Base-by-base conservation (phyloP, 2,888 invertebrate genomes). In the Lasioglossum figueresi region DNA sequence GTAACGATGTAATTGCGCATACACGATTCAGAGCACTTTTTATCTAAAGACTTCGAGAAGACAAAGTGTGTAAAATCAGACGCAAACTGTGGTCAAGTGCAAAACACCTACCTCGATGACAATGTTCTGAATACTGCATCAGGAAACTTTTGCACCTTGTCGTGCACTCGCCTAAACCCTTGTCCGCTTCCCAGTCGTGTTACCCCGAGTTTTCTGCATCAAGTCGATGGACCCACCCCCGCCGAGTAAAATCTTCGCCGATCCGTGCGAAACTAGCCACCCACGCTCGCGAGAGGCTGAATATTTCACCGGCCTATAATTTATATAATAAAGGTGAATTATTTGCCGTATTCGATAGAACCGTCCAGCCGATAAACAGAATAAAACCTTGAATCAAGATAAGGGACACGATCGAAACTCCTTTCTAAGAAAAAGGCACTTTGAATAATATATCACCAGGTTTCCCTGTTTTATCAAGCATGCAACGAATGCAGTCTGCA, bases 121-220 rank as follows among this genome's bases (percentile, higher is more conserved):
- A 81, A 85, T 78, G 76, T 80, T 70, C 83, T 81, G 89, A 87
- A 87, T 88, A 81, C 79, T 84, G 73, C 85, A 88, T 80, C 76
- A 83, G 81, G 48, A 88, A 88, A 89, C 81, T 89, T 89, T 89
- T 89, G 84, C 84, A 80, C 75, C 73, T 79, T 79, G 48, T 72
- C 80, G 63, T 83, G 72, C 68, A 83, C 76, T 80, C 77, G 71
- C 79, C 81, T 89, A 85, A 89, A 89, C 82, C 81, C 87, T 73
- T 78, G 70, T 66, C 76, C 37, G 78, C 83, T 85, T 83, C 63
- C 71, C 80, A 79, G 80, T 82, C 79, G 80, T 77, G 76, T 76
- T 83, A 79, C 59, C 48, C 68, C 63, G 78, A 82, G 75, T 81
- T 87, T 80, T 76, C 81, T 71, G 66, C 34, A 40, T 78, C 45